phyloP scores from a whole-genome alignment of 2,888 invertebrate genomes.

The Dromius quadrimaculatus region DNA sequence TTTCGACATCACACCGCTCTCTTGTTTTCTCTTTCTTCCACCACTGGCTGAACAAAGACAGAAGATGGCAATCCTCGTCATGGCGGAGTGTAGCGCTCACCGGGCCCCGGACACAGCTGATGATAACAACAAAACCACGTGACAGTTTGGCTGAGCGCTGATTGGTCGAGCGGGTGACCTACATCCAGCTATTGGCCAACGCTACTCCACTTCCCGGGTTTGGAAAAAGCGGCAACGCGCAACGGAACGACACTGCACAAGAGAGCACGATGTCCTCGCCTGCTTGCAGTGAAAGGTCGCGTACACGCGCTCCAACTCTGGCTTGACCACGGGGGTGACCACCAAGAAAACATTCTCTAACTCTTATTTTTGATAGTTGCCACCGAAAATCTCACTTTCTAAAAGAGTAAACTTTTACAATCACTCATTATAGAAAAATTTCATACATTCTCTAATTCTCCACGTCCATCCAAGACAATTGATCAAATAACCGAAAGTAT shows the following conservation, averaged over 20 bases:
- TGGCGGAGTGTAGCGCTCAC: slow-evolving; percentile 59
- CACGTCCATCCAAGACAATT: too few relatives aligned
- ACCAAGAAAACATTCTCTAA: too few relatives aligned
- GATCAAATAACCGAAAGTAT: too few relatives aligned
- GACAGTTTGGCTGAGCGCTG: slow-evolving; percentile 64
- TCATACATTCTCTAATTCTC: too few relatives aligned
- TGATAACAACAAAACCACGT: slow-evolving; percentile 79
- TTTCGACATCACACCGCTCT: slow-evolving; percentile 53
- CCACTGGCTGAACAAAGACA: slow-evolving; percentile 3
- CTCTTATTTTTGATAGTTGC: too few relatives aligned
- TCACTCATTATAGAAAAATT: too few relatives aligned
- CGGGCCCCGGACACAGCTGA: slow-evolving; percentile 72
- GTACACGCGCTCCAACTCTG: neutral
- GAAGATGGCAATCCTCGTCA: slow-evolving; percentile 59
- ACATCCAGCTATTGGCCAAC: slow-evolving; percentile 69
- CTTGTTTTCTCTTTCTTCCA: slow-evolving; percentile 56
- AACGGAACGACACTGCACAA: neutral
- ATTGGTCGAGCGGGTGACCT: slow-evolving; percentile 71
- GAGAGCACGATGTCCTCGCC: slow-evolving; percentile 23
- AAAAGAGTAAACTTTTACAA: too few relatives aligned
- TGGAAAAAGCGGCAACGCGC: slow-evolving; percentile 62
- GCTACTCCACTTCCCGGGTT: slow-evolving; percentile 56
- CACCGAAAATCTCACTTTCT: too few relatives aligned
- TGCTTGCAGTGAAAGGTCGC: slow-evolving; percentile 48
- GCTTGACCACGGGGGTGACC: neutral